phyloP scores from a whole-genome alignment of 1,140 invertebrate genomes.

The Apocrypta bakeri region DNA sequence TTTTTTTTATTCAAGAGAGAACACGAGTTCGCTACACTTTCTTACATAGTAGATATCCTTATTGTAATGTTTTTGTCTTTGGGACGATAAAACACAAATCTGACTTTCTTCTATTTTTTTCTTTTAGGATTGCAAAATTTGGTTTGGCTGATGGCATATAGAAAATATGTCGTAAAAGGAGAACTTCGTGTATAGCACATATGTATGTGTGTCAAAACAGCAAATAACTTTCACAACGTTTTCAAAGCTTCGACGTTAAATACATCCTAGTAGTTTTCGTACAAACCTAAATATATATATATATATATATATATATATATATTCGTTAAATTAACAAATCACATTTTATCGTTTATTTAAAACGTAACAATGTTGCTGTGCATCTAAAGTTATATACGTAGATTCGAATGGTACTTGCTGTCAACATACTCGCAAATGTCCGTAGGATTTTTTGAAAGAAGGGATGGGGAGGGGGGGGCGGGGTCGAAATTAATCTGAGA shows the following conservation, averaged over 20 bases:
- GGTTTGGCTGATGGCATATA: not conserved
- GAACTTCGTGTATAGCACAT: not conserved
- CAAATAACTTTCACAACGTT: not conserved
- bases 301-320: not conserved
- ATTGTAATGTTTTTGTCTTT: not conserved
- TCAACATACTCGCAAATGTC: slow-evolving; percentile 29
- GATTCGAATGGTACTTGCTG: slow-evolving; percentile 55
- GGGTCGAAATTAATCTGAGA: slow-evolving; percentile 54
- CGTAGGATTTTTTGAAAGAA: no score
- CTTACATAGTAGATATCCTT: slow-evolving; percentile 7
- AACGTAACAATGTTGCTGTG: not conserved
- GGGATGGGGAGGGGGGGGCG: no score
- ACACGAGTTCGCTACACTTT: slow-evolving; percentile 44
- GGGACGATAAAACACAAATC: not conserved
- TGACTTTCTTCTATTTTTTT: no score
- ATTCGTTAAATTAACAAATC: not conserved
- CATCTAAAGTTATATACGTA: not conserved
- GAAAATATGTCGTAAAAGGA: not conserved
- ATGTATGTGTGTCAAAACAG: not conserved
- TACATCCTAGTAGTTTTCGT: not conserved
- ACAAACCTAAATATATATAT: not conserved
- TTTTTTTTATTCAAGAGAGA: slow-evolving; percentile 38
- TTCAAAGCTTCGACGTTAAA: not conserved
- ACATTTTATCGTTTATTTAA: not conserved
- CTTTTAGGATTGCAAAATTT: not conserved